These are phyloP conservation scores for Turdus rufiventris DNA, from an alignment of 2,113 vertebrate species.

Conservation along the genomic window DNA sequence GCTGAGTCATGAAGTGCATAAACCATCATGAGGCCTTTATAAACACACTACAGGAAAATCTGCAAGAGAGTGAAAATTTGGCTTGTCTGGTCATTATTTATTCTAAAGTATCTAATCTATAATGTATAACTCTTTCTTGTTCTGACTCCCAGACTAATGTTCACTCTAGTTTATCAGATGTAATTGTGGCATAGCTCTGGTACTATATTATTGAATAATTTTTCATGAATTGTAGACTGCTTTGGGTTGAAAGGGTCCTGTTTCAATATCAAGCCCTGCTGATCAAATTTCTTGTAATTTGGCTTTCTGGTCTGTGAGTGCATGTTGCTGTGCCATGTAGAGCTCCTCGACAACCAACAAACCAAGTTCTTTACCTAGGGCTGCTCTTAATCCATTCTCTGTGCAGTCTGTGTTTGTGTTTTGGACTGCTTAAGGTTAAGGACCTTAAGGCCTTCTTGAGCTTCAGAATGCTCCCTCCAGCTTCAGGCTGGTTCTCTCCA, in stretches of 20 bases:
- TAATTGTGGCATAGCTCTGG: neutral
- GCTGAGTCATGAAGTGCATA: neutral
- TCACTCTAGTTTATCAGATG: neutral
- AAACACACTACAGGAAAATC: neutral
- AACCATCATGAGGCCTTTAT: neutral
- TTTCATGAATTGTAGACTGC: neutral
- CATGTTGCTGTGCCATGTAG: neutral
- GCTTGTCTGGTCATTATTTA: neutral
- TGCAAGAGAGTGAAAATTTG: neutral
- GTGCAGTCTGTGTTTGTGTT: neutral
- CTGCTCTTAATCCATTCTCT: neutral
- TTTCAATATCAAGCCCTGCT: neutral
- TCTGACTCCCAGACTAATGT: neutral
- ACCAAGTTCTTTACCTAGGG: neutral
- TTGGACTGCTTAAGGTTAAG: neutral
- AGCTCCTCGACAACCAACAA: neutral
- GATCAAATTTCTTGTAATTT: neutral
- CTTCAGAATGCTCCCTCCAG: neutral
- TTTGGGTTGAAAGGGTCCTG: accelerated
- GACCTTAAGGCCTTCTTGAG: neutral
- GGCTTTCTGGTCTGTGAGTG: neutral
- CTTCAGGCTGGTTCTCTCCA: neutral
- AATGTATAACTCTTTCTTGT: neutral
- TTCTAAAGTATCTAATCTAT: neutral
- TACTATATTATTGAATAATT: neutral